Conservation (phyloP, 2,113 vertebrate genomes). For the Rhizomys pruinosus region DNA sequence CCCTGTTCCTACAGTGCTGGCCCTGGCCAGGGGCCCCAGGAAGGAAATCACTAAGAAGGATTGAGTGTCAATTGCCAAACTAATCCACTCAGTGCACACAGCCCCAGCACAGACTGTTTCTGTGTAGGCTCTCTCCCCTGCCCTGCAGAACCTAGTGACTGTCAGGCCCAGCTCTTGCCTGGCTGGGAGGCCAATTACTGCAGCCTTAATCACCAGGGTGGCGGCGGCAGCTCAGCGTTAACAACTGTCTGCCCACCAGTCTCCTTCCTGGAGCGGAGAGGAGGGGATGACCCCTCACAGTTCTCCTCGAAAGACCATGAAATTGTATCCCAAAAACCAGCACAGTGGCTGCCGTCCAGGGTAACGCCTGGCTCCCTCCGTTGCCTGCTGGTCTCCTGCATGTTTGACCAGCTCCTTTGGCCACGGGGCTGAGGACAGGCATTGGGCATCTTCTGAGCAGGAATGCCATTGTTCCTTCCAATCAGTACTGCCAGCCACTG, state of each 20-base stretch:
- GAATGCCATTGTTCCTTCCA: neutral
- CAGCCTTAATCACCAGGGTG: conserved; percentile 51
- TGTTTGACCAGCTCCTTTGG: conserved; percentile 31
- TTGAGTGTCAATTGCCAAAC: conserved; percentile 59
- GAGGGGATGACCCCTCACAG: conserved; percentile 68
- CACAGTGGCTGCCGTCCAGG: conserved; percentile 72
- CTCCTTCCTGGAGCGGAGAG: conserved; percentile 56
- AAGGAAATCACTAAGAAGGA: conserved; percentile 66
- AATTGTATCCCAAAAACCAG: conserved; percentile 71
- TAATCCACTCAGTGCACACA: conserved; percentile 34
- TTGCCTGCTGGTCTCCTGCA: conserved; percentile 63
- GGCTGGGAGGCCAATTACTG: conserved; percentile 43
- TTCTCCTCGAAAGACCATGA: conserved; percentile 71
- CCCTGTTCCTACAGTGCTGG: neutral
- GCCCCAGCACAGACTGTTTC: conserved; percentile 27
- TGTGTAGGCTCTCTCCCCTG: neutral
- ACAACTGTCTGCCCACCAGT: conserved; percentile 72
- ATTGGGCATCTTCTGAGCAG: conserved; percentile 1
- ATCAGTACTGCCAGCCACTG: neutral
- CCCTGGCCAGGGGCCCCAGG: neutral
- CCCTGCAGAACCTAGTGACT: neutral
- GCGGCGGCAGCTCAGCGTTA: conserved; percentile 11
- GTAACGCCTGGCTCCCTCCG: conserved; percentile 74
- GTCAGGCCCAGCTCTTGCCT: neutral
- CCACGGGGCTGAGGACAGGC: neutral